These are phyloP conservation scores for Cantharis rustica DNA, from an alignment of 2,888 invertebrate genomes.

Conservation along the genomic window DNA sequence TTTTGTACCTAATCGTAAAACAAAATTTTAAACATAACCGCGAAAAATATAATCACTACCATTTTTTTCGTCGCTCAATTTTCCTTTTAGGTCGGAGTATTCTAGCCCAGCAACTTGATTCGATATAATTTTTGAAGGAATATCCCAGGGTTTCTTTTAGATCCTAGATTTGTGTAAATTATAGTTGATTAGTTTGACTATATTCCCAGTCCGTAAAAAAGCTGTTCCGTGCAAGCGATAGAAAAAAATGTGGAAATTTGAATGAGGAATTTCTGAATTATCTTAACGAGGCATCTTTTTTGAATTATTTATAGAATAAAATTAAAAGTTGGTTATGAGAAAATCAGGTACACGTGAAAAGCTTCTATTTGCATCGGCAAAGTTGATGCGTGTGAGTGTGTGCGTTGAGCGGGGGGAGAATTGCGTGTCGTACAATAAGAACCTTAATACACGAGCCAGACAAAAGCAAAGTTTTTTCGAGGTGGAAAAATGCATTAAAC, in stretches of 20 bases:
- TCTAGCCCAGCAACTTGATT: too few species aligned
- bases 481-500: constrained; percentile 52
- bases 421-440: background rate
- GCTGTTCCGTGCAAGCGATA: background rate
- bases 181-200: too few species aligned
- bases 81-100: too few species aligned
- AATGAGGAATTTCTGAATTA: background rate
- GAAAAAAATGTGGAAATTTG: background rate
- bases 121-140: too few species aligned
- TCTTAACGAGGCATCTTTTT: background rate
- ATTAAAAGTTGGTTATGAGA: background rate
- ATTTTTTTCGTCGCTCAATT: too few species aligned
- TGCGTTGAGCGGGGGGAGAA: constrained; percentile 3
- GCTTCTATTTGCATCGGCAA: constrained; percentile 13
- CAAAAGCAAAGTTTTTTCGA: constrained; percentile 50
- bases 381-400: constrained; percentile 1
- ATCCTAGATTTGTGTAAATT: too few species aligned
- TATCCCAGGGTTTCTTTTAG: too few species aligned
- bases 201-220: too few species aligned
- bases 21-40: too few species aligned
- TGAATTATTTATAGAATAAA: background rate
- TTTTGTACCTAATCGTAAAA: too few species aligned
- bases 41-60: too few species aligned
- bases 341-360: background rate
- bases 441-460: constrained; percentile 40